Conservation (phyloP, 2,888 invertebrate species). For the Lordiphosa fenestrarum region DNA sequence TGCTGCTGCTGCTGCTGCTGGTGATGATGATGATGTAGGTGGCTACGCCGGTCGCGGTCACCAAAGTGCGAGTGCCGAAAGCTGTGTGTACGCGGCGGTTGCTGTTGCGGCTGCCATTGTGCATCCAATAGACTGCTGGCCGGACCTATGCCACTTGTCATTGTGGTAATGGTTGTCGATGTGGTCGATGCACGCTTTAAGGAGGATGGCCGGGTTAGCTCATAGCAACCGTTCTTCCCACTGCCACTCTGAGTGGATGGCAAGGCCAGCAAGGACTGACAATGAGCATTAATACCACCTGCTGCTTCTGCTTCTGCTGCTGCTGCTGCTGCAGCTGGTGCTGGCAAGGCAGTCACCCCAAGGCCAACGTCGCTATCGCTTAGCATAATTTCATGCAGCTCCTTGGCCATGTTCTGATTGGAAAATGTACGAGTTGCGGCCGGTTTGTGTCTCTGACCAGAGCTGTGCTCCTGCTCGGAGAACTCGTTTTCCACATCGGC, state of each 20-base stretch:
- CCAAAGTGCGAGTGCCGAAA: slow-evolving; percentile 62
- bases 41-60: slow-evolving; percentile 41
- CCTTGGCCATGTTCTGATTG: slow-evolving; percentile 77
- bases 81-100: slow-evolving; percentile 42
- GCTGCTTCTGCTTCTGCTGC: slow-evolving; percentile 6
- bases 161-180: slow-evolving; percentile 72
- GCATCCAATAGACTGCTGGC: slow-evolving; percentile 65
- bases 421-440: slow-evolving; percentile 73
- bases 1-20: slow-evolving; percentile 57
- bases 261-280: slow-evolving; percentile 67
- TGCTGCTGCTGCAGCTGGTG: slow-evolving; percentile 10
- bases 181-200: slow-evolving; percentile 73
- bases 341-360: slow-evolving; percentile 12
- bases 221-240: slow-evolving; percentile 71
- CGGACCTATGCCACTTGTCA: slow-evolving; percentile 67
- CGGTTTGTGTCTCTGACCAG: slow-evolving; percentile 65
- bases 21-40: slow-evolving; percentile 56
- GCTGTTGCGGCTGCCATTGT: slow-evolving; percentile 56
- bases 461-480: slow-evolving; percentile 77
- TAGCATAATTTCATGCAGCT: slow-evolving; percentile 73
- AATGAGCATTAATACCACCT: slow-evolving; percentile 44
- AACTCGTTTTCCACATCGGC: slow-evolving; percentile 76
- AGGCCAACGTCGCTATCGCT: slow-evolving; percentile 64
- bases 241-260: slow-evolving; percentile 43
- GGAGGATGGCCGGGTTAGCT: slow-evolving; percentile 74